Conservation (phyloP, 2,888 invertebrate species). For the Apodemia zela region DNA sequence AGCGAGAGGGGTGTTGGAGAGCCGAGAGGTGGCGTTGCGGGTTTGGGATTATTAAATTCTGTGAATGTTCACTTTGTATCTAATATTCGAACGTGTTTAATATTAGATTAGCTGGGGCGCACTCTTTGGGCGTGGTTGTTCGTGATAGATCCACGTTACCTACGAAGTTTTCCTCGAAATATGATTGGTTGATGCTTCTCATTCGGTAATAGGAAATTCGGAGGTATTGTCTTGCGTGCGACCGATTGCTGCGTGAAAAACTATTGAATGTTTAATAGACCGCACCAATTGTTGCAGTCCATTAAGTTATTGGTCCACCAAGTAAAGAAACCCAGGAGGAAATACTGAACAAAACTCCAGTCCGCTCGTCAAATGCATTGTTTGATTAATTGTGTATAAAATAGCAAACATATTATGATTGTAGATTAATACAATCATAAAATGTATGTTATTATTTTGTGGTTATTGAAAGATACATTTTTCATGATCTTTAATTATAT, state of each 20-base stretch:
- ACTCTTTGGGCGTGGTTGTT: conserved; percentile 55
- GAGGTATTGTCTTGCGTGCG: conserved; percentile 29
- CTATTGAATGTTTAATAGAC: conserved; percentile 1
- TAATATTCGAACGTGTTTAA: conserved; percentile 79
- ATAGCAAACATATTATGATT: too few relatives aligned
- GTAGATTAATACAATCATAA: too few relatives aligned
- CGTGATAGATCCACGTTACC: conserved; percentile 62
- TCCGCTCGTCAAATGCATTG: too few relatives aligned
- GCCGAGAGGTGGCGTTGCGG: conserved; percentile 30
- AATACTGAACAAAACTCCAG: too few relatives aligned
- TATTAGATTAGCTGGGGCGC: conserved; percentile 74
- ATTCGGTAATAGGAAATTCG: conserved; percentile 59
- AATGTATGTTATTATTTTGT: too few relatives aligned
- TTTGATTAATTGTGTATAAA: too few relatives aligned
- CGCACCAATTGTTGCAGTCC: neutral
- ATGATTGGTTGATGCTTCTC: conserved; percentile 67
- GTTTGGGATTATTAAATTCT: conserved; percentile 77
- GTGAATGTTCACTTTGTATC: conserved; percentile 80
- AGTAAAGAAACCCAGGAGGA: too few relatives aligned
- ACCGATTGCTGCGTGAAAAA: conserved; percentile 22
- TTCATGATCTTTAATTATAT: too few relatives aligned
- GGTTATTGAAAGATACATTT: too few relatives aligned
- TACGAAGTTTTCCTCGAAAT: conserved; percentile 52
- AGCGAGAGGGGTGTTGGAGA: conserved; percentile 31
- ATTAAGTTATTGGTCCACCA: neutral